Evolutionary conservation across 2,797 vertebrate genomes (phyloP), one percentile per base, ranked within the genome.

Genomic region (Picus viridis): DNA sequence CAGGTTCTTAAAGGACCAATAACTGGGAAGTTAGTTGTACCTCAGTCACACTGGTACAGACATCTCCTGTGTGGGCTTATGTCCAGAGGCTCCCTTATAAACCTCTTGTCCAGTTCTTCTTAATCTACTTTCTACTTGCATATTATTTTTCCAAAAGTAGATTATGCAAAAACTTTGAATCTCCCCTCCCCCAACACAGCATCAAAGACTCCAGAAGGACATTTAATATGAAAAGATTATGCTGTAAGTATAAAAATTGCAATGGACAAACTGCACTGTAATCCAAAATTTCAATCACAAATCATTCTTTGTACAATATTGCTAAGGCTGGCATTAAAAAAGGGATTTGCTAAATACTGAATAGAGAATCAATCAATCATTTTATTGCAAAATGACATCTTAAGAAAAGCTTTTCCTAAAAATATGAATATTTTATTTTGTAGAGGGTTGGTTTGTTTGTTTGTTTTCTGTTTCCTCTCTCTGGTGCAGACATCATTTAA

Each of bases 261-360:
- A 92, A 39, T 41, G 53, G 83, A 76, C 24, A 91, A 95, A 86
- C 45, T 75, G 6, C n/a, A 14, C 64, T 90, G 29, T 88, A 94
- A 94, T 93, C 84, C 58, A 93, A 92, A 91, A 79, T 90, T 96
- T 95, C 59, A 95, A 95, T 96, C 72, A 84, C 76, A 86, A 47
- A 45, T 81, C 29, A 71, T 89, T 91, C 32, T 87, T 87, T 0
- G 1, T 88, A 68, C 20, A 93, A 34, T 75, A 49, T 58, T 76
- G 54, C 90, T 95, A 86, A 95, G 56, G 23, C 29, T 82, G 47
- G 51, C 79, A 92, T 94, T 96, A 93, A 62, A 92, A 88, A 89
- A 89, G 57, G 27, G 34, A 91, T 90, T 96, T 94, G 15, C 77
- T 90, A 73, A 89, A 65, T 59, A 67, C 29, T 72, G 76, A 91